These are phyloP conservation scores for Manacus vitellinus DNA, from an alignment of 2,113 vertebrate genomes.

Conservation along the genomic window DNA sequence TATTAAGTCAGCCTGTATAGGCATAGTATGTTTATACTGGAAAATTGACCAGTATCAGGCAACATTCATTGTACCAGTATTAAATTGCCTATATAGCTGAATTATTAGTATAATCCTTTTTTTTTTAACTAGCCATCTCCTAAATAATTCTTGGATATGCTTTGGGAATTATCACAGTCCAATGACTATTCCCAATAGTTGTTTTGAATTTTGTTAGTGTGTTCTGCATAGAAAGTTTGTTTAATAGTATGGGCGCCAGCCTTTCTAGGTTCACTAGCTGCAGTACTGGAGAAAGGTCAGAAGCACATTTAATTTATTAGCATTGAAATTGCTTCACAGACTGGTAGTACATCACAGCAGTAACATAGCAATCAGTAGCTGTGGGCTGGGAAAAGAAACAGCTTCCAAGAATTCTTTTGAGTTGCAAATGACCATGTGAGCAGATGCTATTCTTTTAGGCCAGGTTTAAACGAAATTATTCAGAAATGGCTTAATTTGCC, in stretches of 20 bases:
- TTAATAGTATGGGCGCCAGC: background rate
- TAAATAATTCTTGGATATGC: background rate
- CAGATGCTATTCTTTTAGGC: background rate
- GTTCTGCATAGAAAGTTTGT: background rate
- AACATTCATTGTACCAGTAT: accelerated
- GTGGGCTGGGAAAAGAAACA: background rate
- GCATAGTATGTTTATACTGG: background rate
- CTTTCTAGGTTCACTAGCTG: background rate
- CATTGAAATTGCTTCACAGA: background rate
- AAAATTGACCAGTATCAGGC: background rate
- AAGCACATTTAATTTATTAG: slow-evolving; percentile 11
- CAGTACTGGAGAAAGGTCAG: background rate
- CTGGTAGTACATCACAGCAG: background rate
- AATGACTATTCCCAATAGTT: background rate
- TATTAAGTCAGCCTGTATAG: background rate
- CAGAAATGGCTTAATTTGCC: background rate
- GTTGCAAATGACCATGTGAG: background rate
- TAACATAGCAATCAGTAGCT: background rate
- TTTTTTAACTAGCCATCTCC: background rate
- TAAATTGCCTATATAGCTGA: background rate
- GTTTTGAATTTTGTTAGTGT: background rate
- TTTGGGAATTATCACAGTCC: background rate
- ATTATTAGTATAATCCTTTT: background rate
- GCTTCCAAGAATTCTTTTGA: background rate
- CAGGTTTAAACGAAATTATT: background rate